A percentile compares a stretch with the other conserved stretches of the same genome.
Conservation (phyloP, 2,888 invertebrate genomes). For the Callyntrura sp. region DNA sequence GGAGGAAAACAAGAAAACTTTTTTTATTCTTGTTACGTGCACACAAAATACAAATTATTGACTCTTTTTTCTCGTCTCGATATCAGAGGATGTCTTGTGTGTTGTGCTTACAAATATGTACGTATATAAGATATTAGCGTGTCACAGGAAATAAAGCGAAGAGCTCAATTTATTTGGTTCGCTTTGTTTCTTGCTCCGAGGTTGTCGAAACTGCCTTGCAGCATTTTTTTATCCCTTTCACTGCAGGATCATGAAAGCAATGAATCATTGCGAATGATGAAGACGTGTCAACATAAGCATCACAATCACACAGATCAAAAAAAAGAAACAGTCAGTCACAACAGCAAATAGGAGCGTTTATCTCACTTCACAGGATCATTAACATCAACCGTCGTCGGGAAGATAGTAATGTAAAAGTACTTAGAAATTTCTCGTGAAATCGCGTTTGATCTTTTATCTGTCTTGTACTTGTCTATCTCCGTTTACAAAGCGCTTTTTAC, state of each 20-base stretch:
- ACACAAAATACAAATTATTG: neutral
- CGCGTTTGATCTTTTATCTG: slow-evolving; percentile 13
- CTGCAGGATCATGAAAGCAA: neutral
- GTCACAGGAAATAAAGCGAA: too few species aligned
- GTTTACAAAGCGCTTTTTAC: slow-evolving; percentile 53
- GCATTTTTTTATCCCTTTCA: neutral
- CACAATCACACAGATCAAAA: too few species aligned
- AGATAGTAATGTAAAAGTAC: slow-evolving; percentile 7
- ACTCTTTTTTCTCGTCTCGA: neutral
- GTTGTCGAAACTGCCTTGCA: too few species aligned
- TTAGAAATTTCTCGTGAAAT: slow-evolving; percentile 39
- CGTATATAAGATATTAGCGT: too few species aligned
- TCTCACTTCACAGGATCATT: neutral
- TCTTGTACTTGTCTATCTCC: neutral
- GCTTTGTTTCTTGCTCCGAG: too few species aligned
- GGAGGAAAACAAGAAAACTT: neutral
- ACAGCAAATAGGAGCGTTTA: neutral
- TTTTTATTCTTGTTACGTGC: neutral
- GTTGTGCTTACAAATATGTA: too few species aligned
- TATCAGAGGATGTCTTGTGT: neutral
- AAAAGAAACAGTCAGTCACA: neutral
- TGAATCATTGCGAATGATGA: neutral
- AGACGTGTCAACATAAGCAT: neutral
- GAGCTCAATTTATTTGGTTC: too few species aligned
- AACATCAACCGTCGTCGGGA: too few species aligned